phyloP scores from a whole-genome alignment of 2,113 vertebrate species.

The Cranoglanis bouderius region DNA sequence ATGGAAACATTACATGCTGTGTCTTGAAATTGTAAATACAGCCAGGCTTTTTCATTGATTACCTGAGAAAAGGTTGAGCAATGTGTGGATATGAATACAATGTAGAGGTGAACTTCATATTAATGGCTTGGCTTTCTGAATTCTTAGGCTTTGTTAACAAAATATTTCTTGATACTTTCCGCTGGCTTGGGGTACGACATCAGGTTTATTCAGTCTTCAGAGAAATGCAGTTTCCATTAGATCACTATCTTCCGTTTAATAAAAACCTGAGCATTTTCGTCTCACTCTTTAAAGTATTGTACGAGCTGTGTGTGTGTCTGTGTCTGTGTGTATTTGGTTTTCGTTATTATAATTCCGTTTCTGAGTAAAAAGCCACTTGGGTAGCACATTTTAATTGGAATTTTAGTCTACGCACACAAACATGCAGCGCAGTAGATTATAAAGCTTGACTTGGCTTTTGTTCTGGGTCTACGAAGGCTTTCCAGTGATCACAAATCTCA shows the following conservation, averaged over 20 bases:
- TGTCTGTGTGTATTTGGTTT: background rate
- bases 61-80: constrained; percentile 6
- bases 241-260: background rate
- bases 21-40: constrained; percentile 16
- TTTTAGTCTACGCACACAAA: background rate
- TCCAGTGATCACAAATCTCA: constrained; percentile 52
- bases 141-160: background rate
- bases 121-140: background rate
- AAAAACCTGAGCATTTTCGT: constrained; percentile 5
- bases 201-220: background rate
- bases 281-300: background rate
- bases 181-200: background rate
- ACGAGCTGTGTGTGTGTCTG: background rate
- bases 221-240: background rate
- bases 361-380: background rate
- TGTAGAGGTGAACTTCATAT: background rate
- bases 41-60: background rate
- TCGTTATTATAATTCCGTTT: background rate
- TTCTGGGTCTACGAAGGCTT: constrained; percentile 11
- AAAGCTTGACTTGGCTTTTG: constrained; percentile 22
- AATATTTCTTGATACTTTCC: background rate
- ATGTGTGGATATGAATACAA: background rate
- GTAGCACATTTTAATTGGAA: constrained; percentile 15
- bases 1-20: background rate
- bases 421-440: background rate